Base-by-base conservation (phyloP, 64 coral and sea anemone species). In the Anthopleura sola region DNA sequence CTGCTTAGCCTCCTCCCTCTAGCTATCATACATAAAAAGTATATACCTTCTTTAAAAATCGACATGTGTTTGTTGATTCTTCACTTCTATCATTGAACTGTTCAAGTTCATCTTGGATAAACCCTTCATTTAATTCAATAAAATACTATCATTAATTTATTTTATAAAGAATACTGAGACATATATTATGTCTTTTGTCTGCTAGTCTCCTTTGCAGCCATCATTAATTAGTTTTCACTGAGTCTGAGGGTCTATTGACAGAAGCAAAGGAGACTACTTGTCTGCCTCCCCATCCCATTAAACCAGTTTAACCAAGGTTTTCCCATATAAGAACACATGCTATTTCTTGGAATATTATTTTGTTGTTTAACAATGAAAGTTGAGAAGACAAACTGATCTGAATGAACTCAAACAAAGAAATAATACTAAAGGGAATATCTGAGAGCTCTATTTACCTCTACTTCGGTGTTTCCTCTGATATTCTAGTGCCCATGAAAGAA, bases 391-490 rank as follows among this genome's bases (percentile, higher is more conserved):
- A 8, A 44, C 40, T 44, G 40, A 44, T 44, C 4, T 44, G 40
- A 44, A 8, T 44, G 4, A 44, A 44, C 40, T 44, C 16, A 17
- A 53, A 62, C 23, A 62, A 21, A 62, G 13, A 23, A 6, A n/a
- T 24, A 24, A 24, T 24, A 62, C 19, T 6, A 4, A 26, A 62
- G 24, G 24, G 23, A 24, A n/a, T 26, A 62, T 1, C 5, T 24
- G 3, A 14, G 58, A 6, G 6, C 6, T 24, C 29, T 76, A 76
- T 39, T 18, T 37, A 79, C 76, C 76, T 79, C 39, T 79, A n/a
- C 76, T 79, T 79, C 76, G 47, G 20, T 79, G 76, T 79, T 79
- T 79, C 47, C 76, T 38, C 76, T 79, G 76, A 79, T 79, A 48
- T 79, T 79, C 76, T n/a, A 79, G 39, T 44, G 37, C 39, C 76